These are phyloP conservation scores for Drosophila mulleri DNA, from an alignment of 2,888 invertebrate species.

Conservation along the genomic window DNA sequence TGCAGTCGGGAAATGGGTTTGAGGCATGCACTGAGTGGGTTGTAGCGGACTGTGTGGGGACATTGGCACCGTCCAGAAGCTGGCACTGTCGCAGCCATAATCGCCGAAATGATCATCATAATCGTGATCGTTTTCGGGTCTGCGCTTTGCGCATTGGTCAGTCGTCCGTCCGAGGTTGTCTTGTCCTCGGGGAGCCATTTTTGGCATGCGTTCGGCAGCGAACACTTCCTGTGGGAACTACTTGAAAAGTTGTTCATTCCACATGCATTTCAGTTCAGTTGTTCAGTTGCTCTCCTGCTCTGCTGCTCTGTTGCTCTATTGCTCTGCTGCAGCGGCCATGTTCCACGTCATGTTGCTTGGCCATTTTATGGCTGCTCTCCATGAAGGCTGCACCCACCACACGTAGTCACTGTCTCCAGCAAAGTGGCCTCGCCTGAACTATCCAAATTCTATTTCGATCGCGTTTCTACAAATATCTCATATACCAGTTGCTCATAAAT, in stretches of 20 bases:
- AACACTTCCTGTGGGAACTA: constrained; percentile 78
- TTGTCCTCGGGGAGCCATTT: constrained; percentile 75
- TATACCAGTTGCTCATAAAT: constrained; percentile 61
- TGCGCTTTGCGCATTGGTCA: constrained; percentile 39
- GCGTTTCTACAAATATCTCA: constrained; percentile 45
- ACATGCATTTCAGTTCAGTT: constrained; percentile 30
- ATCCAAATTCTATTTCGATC: constrained; percentile 40
- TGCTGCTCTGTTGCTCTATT: not conserved
- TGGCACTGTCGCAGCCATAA: constrained; percentile 59
- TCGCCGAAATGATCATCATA: constrained; percentile 74
- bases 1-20: constrained; percentile 40
- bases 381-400: constrained; percentile 58
- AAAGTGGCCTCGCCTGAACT: constrained; percentile 5
- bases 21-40: constrained; percentile 32
- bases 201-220: constrained; percentile 74
- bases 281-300: not conserved
- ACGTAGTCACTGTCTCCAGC: constrained; percentile 5
- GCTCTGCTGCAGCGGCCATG: constrained; percentile 24
- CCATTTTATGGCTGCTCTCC: constrained; percentile 45
- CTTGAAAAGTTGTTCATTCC: constrained; percentile 57
- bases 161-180: constrained; percentile 57
- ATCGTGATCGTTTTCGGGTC: constrained; percentile 72
- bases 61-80: constrained; percentile 58
- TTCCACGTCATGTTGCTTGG: constrained; percentile 53
- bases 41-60: constrained; percentile 44